These are phyloP conservation scores for Phylloscopus collybita DNA, from an alignment of 2,797 vertebrate species.

Conservation along the genomic window DNA sequence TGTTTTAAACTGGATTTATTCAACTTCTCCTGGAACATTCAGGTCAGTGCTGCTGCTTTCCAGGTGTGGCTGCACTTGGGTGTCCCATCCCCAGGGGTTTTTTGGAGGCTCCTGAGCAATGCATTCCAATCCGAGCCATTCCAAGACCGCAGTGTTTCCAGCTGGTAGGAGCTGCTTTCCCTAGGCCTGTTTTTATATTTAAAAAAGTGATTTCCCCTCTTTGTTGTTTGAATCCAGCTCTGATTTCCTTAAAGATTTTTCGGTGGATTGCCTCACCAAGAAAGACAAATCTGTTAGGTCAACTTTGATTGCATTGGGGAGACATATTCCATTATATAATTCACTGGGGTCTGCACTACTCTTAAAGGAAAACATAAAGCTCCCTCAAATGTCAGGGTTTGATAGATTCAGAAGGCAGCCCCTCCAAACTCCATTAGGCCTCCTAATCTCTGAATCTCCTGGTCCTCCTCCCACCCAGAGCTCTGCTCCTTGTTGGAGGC, in stretches of 20 bases:
- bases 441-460: not conserved
- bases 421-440: conserved; percentile 16
- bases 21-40: fast-evolving
- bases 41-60: not conserved
- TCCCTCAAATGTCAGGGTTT: conserved; percentile 22
- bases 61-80: fast-evolving
- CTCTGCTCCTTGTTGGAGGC: not conserved
- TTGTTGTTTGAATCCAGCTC: not conserved
- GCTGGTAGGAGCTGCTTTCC: not conserved
- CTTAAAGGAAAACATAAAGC: conserved; percentile 19
- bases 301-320: conserved; percentile 18
- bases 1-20: fast-evolving
- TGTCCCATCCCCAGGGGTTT: not conserved
- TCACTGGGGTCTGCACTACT: conserved; percentile 7
- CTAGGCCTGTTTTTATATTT: not conserved
- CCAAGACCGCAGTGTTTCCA: fast-evolving
- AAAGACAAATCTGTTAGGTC: conserved; percentile 46
- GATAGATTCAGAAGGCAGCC: not conserved
- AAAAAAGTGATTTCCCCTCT: not conserved
- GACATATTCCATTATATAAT: not conserved
- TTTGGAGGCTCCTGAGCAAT: fast-evolving
- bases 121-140: fast-evolving
- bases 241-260: conserved; percentile 41
- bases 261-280: not conserved
- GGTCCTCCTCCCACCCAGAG: not conserved